Evolutionary conservation across 2,113 vertebrate genomes (phyloP).

Genomic region (Phrynocephalus versicolor): DNA sequence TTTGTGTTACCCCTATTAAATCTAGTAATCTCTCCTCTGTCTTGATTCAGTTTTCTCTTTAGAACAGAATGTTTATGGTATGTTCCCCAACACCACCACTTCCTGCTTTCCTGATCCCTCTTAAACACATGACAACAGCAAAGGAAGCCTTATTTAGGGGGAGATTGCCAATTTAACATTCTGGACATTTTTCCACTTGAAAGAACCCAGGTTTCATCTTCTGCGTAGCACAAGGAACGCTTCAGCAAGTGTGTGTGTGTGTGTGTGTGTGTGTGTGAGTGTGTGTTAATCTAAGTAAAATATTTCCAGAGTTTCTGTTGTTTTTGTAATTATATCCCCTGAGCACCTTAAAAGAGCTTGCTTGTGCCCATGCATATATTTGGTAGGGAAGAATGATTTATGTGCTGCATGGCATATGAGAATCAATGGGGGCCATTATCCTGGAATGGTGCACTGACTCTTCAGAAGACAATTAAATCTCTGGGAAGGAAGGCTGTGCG

Average conservation of each 20-base stretch:
- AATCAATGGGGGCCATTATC: slow-evolving; percentile 27
- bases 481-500: not conserved
- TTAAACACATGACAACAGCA: not conserved
- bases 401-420: not conserved
- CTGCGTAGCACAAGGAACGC: slow-evolving; percentile 2
- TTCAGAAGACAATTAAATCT: slow-evolving; percentile 15
- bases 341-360: not conserved
- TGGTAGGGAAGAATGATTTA: not conserved
- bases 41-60: slow-evolving; percentile 39
- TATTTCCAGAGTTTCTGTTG: not conserved
- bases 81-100: too few species aligned
- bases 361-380: not conserved
- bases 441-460: slow-evolving; percentile 14
- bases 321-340: slow-evolving; percentile 6
- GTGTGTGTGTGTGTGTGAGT: too few species aligned
- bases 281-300: not conserved
- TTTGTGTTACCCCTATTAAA: slow-evolving; percentile 55
- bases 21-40: slow-evolving; percentile 45
- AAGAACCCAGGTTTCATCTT: not conserved
- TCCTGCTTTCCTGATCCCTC: not conserved
- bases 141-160: slow-evolving; percentile 25
- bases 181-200: slow-evolving; percentile 43
- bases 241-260: not conserved
- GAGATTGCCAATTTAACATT: slow-evolving; percentile 9
- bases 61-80: slow-evolving; percentile 36